Percentiles rank a stretch among this genome's conserved stretches.
Conservation (phyloP, 2,113 vertebrate species). For the Caranx melampygus region DNA sequence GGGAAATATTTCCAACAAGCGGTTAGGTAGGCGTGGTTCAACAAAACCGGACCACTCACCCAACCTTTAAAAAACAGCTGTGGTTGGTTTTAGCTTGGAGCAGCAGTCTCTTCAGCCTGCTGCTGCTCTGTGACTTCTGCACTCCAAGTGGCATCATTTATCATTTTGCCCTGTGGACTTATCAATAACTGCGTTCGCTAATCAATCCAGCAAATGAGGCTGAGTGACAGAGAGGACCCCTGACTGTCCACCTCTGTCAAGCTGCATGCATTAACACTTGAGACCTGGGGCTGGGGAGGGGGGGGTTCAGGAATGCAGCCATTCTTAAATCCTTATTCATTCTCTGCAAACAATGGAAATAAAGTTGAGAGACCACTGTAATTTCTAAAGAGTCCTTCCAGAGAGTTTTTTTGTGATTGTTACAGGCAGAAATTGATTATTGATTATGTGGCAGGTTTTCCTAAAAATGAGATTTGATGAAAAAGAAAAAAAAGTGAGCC, state of each 20-base stretch:
- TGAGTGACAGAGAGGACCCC: conserved; percentile 45
- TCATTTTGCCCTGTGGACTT: conserved; percentile 43
- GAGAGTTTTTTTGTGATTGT: no score
- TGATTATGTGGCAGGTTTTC: no score
- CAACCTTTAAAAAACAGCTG: not conserved
- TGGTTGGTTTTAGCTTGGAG: conserved; percentile 7
- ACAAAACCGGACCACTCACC: not conserved
- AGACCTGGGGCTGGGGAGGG: not conserved
- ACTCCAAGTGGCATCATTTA: conserved; percentile 52
- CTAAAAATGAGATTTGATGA: no score
- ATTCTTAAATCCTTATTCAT: no score
- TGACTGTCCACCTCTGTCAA: conserved; percentile 34
- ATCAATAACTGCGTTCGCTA: conserved; percentile 50
- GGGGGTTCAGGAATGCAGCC: no score
- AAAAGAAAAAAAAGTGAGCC: no score
- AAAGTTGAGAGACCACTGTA: no score
- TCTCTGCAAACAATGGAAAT: no score
- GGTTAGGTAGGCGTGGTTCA: not conserved
- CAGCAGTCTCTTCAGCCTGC: not conserved
- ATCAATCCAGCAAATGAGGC: conserved; percentile 65
- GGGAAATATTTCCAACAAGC: not conserved
- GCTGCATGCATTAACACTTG: conserved; percentile 2
- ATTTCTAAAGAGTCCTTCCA: no score
- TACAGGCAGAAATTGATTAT: no score
- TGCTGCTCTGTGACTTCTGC: conserved; percentile 45